Base-by-base conservation (phyloP, 1,140 invertebrate genomes). In the Drosophila sp. region DNA sequence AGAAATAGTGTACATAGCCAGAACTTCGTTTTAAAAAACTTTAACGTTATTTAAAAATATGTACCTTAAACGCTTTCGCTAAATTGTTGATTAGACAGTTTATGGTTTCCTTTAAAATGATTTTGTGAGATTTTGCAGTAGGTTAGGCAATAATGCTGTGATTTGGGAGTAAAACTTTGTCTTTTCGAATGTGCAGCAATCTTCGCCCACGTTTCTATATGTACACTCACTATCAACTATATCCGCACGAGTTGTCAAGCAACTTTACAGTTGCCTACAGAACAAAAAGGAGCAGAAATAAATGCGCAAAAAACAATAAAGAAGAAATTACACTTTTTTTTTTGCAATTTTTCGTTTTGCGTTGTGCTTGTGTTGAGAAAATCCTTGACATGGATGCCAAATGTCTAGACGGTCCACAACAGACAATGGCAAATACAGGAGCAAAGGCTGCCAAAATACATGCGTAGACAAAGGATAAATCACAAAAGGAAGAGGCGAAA, bases 361-460 rank as follows among this genome's bases (percentile, higher is more conserved):
- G 35, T 62, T 55, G 63, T 38, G 35, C 35, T 38, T 8, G 35
- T 38, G 35, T 38, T 11, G 35, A 38, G 17, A 32, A 66, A 87
- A 77, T 87, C 58, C 69, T 63, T 70, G 84, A 87, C 69, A 69
- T 86, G 72, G 66, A 79, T 86, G 83, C 79, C 83, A 83, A 79
- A 67, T 76, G 83, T 89, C 83, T 87, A 87, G 84, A 86, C 82
- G 60, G 27, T 30, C 66, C 47, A 10, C 35, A 25, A 58, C 83
- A 87, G 78, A 86, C 83, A 83, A 83, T 79, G 70, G 70, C 78
- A 81, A 73, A 40, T 73, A 64, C 38, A 41, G 65, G 11, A 27
- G 27, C 6, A 50, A 65, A 60, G 32, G 60, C 35, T 64, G 66
- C 54, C 32, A 47, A 44, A 61, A 56, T 64, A 54, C 64, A 66